Conservation (phyloP, 2,797 vertebrate species). For the Moxostoma hubbsi region DNA sequence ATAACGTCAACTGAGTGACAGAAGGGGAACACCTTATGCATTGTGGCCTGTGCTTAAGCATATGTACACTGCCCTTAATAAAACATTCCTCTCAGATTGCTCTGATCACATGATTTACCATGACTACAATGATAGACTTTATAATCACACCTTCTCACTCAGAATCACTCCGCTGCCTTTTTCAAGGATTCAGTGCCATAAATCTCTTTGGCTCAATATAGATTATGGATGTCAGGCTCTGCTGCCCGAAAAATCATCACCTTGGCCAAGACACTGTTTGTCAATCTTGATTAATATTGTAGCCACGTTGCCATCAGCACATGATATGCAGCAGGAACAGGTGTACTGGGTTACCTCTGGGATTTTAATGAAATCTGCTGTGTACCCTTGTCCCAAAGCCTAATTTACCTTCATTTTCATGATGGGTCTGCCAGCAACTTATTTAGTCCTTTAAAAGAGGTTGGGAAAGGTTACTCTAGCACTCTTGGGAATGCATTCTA, state of each 20-base stretch:
- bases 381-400: constrained; percentile 40
- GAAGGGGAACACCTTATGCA: no score
- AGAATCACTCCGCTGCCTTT: constrained; percentile 33
- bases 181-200: constrained; percentile 45
- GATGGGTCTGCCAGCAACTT: constrained; percentile 43
- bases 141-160: constrained; percentile 42
- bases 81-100: background rate
- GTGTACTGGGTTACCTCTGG: constrained; percentile 33
- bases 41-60: background rate
- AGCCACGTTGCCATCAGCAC: constrained; percentile 8
- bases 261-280: constrained; percentile 41
- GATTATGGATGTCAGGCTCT: constrained; percentile 43
- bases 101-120: constrained; percentile 30
- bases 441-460: constrained; percentile 32
- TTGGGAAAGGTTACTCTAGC: constrained; percentile 41
- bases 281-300: constrained; percentile 52
- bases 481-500: constrained; percentile 20
- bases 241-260: constrained; percentile 45
- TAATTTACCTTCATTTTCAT: constrained; percentile 48
- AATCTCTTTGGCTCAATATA: constrained; percentile 56
- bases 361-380: constrained; percentile 43
- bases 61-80: background rate
- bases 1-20: no score
- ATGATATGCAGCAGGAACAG: constrained; percentile 18
- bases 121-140: constrained; percentile 12